Conservation (phyloP, 2,888 invertebrate species). For the Nomada flava region DNA sequence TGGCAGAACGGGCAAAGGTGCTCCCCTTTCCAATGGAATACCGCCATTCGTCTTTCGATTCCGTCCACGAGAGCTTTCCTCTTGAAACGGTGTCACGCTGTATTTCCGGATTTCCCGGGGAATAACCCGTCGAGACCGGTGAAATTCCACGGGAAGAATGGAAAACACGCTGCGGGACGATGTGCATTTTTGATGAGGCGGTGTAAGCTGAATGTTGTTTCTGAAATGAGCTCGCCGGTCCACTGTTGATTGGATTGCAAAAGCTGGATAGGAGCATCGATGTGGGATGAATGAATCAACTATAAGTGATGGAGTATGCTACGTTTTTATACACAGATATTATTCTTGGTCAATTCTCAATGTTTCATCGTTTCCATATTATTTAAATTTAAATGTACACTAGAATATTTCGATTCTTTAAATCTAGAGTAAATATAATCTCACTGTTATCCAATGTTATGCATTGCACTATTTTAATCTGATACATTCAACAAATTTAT, state of each 20-base stretch:
- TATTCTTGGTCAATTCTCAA: neutral
- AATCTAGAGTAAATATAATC: no score
- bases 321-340: no score
- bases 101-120: slow-evolving; percentile 20
- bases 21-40: slow-evolving; percentile 36
- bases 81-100: slow-evolving; percentile 12
- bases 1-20: neutral
- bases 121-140: slow-evolving; percentile 1
- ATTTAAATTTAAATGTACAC: no score
- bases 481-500: no score
- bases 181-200: slow-evolving; percentile 10
- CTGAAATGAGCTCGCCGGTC: neutral
- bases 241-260: neutral
- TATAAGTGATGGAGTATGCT: no score
- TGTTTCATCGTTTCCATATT: no score
- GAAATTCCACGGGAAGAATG: slow-evolving; percentile 21
- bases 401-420: no score
- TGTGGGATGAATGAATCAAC: no score
- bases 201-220: neutral
- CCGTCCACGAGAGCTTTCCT: slow-evolving; percentile 2
- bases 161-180: neutral
- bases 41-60: slow-evolving; percentile 54
- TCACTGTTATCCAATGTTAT: no score
- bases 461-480: no score
- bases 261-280: neutral